These are phyloP conservation scores for Leucophenga montana DNA, from an alignment of 2,888 invertebrate genomes.

Conservation along the genomic window DNA sequence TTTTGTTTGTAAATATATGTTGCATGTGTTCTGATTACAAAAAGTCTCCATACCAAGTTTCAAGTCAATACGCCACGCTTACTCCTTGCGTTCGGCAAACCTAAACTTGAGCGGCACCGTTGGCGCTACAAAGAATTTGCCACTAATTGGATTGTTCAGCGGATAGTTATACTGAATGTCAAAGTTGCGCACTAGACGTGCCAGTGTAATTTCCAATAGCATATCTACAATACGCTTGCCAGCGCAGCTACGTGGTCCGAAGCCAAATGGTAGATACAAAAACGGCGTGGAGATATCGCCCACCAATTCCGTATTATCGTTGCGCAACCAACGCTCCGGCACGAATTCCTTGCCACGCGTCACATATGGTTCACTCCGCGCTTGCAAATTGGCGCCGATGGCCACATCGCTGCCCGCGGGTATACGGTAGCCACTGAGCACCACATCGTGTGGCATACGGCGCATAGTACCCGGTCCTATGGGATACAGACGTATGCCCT, in stretches of 20 bases:
- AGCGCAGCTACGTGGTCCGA: conserved; percentile 76
- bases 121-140: conserved; percentile 67
- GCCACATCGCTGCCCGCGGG: conserved; percentile 81
- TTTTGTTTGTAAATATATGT: too few relatives aligned
- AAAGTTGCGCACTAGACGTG: conserved; percentile 73
- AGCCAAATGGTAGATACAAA: conserved; percentile 68
- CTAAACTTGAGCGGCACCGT: conserved; percentile 71
- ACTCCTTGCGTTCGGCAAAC: conserved; percentile 57
- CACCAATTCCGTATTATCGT: conserved; percentile 41
- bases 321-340: conserved; percentile 83
- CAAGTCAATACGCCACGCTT: not conserved
- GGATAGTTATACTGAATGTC: conserved; percentile 71
- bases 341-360: conserved; percentile 77
- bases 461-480: conserved; percentile 77
- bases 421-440: conserved; percentile 78
- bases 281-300: conserved; percentile 59
- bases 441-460: conserved; percentile 75
- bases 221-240: conserved; percentile 83
- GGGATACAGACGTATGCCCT: conserved; percentile 79
- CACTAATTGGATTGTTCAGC: conserved; percentile 64
- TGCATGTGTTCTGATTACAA: too few relatives aligned
- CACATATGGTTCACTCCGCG: conserved; percentile 79
- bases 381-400: conserved; percentile 79
- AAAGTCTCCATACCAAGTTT: too few relatives aligned
- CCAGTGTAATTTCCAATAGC: conserved; percentile 77